Base-by-base conservation (phyloP, 2,113 vertebrate species). In the Epinephelus cyanopodus region DNA sequence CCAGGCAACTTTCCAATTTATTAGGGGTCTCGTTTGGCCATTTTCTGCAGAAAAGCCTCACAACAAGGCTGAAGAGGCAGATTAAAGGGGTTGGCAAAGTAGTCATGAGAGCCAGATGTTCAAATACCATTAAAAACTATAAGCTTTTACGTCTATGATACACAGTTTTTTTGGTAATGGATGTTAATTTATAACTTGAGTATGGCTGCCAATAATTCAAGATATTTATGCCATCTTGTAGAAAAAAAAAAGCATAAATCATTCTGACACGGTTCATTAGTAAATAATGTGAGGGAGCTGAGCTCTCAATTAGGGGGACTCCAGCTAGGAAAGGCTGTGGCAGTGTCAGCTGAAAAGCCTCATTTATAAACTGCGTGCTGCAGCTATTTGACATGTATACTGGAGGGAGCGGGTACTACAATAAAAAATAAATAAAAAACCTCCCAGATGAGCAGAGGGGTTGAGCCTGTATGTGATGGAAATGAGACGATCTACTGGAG, bases 181-280 rank as follows among this genome's bases (percentile, higher is more conserved):
- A 53, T 53, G 47, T 39, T 74, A 66, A 82, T 74, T 58, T 82
- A 71, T 62, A 83, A 77, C 33, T 56, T 70, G 19, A 89, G 89
- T 78, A 77, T 39, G 67, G 54, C 67, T 81, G 25, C 66, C 60
- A 21, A 80, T 84, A 74, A 69, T 70, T 87, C 23, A 56, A 67
- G 82, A 66, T 83, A 87, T 80, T 84, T 77, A 66, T 81, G 19
- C 63, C 1, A 18, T 84, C 74, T 69, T 79, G 56, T 58, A 81
- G 76, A 89, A 74, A 85, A 61, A 61, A 80, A 79, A 86, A 89
- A 56, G 58, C 81, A 90, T 83, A 89, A 92, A 86, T 83, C 87
- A 90, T 61, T 83, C 25, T 86, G 87, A 91, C 79, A 60, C 60
- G 70, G 57, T 85, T 93, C 90, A 93, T 93, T 88, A 91, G 81